Evolutionary conservation across 2,113 vertebrate species (phyloP).

Genomic region (Pteruthius melanotis): DNA sequence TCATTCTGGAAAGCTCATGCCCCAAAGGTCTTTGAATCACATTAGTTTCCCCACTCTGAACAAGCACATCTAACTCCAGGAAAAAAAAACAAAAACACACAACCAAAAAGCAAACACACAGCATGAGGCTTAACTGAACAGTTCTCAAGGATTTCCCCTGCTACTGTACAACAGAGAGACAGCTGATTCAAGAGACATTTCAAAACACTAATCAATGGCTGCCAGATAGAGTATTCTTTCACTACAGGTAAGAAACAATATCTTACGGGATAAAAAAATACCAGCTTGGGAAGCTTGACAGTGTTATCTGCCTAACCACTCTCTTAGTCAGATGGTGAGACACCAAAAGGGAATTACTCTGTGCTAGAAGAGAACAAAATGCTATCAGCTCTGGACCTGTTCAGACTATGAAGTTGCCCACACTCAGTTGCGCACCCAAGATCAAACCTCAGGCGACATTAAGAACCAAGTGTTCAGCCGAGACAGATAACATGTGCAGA

Average conservation of each 20-base stretch:
- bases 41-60: neutral
- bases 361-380: neutral
- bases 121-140: neutral
- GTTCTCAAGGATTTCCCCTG: neutral
- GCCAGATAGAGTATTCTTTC: neutral
- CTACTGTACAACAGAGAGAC: neutral
- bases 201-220: neutral
- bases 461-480: accelerated
- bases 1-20: neutral
- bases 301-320: neutral
- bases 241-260: neutral
- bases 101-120: neutral
- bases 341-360: neutral
- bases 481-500: accelerated
- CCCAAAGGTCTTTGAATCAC: neutral
- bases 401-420: accelerated
- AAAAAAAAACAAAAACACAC: accelerated
- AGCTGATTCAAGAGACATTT: neutral
- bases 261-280: neutral
- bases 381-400: neutral
- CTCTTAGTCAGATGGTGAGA: neutral
- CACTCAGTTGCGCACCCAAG: accelerated
- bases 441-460: neutral
- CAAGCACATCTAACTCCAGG: neutral
- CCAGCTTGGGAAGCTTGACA: neutral